phyloP scores from a whole-genome alignment of 2,113 vertebrate genomes.

The Macaca nemestrina region DNA sequence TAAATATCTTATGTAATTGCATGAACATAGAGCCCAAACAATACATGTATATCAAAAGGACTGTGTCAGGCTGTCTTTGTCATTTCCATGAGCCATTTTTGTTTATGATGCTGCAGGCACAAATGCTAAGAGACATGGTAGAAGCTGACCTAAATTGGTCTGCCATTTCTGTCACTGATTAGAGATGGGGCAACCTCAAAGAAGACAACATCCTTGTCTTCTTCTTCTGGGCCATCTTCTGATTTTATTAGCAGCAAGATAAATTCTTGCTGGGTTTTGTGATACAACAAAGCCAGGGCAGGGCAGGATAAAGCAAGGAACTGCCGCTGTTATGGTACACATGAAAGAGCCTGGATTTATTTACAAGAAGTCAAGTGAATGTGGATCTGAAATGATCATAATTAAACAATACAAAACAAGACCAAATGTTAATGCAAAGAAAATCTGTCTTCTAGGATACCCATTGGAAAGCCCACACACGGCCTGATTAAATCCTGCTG shows the following conservation, averaged over 20 bases:
- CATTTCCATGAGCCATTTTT: background rate
- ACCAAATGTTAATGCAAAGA: background rate
- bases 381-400: background rate
- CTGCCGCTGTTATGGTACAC: background rate
- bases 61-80: background rate
- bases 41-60: background rate
- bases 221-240: background rate
- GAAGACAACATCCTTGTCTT: background rate
- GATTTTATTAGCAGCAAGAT: background rate
- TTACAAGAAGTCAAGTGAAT: background rate
- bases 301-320: background rate
- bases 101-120: background rate
- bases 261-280: background rate
- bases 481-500: background rate
- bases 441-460: background rate
- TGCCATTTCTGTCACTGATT: background rate
- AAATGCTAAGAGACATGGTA: background rate
- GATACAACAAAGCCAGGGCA: background rate
- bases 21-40: background rate
- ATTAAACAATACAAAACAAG: background rate
- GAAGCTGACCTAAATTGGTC: background rate
- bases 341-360: background rate
- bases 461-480: background rate
- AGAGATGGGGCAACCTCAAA: background rate
- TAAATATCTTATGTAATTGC: background rate